Base-by-base conservation (phyloP, 2,113 vertebrate species). In the Chitala chitala region DNA sequence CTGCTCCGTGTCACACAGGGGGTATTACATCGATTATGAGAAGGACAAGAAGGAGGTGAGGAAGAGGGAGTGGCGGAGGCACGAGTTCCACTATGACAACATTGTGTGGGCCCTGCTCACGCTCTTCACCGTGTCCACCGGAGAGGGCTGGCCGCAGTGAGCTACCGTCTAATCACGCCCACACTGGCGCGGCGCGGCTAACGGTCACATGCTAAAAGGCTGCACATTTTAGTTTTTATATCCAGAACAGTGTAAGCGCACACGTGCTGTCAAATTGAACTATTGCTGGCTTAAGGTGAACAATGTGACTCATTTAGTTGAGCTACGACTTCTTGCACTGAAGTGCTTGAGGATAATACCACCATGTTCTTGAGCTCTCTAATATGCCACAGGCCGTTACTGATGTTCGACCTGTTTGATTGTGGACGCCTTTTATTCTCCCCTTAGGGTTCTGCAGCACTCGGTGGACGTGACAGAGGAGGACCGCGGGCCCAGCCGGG, bases 81-180 rank as follows among this genome's bases (percentile, higher is more conserved):
- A 98, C 0, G 97, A 99, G 78, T 99, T 99, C 78, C 97, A 99
- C 82, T 99, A 98, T 0, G 97, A 99, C 88, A 99, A 99, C 22
- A 95, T 99, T 75, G 92, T 97, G 86, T 99, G 96, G 96, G 97
- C 96, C 9, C 90, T 99, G 71, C 92, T 99, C 78, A 99, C 97
- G 0, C 93, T 99, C n/a, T 99, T 99, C 86, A 99, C 97, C 0
- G 96, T 99, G 75, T 99, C 97, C 55, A 99, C 97, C 0, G 97
- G 97, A 24, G 97, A 99, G 78, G 97, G 97, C 6, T 99, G 97
- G 97, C 97, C 97, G 38, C 94, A 99, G 97, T 99, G 84, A 92
- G 95, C 93, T 75, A 58, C 61, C 1, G 2, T 29, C 12, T 22
- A 42, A 36, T 15, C 9, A 0, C 68, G 31, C 59, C 31, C 51